These are phyloP conservation scores for Notiomystis cincta DNA, from an alignment of 2,113 vertebrate genomes.

Conservation along the genomic window DNA sequence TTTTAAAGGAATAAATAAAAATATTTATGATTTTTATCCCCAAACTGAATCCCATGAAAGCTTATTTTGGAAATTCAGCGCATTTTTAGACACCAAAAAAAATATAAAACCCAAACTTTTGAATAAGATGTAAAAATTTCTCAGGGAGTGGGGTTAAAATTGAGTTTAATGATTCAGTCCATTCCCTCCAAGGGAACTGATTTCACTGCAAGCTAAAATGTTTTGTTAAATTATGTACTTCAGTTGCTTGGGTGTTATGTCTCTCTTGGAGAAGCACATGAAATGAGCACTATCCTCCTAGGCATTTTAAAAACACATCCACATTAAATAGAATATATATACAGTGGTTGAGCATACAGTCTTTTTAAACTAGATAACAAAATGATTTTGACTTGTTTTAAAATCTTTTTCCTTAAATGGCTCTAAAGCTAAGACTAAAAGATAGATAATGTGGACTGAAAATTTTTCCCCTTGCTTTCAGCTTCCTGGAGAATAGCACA, in stretches of 20 bases:
- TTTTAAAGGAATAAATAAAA: slow-evolving; percentile 7
- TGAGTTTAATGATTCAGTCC: slow-evolving; percentile 42
- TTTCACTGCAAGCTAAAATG: slow-evolving; percentile 63
- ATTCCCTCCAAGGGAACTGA: slow-evolving; percentile 38
- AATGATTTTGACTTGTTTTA: slow-evolving; percentile 67
- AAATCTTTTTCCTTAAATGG: slow-evolving; percentile 62
- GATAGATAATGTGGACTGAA: slow-evolving; percentile 54
- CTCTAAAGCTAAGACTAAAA: slow-evolving; percentile 56
- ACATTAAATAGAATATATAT: slow-evolving; percentile 62
- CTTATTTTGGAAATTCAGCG: slow-evolving; percentile 23
- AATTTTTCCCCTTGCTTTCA: slow-evolving; percentile 39
- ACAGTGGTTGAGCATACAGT: slow-evolving; percentile 15
- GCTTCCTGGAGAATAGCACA: slow-evolving; percentile 16
- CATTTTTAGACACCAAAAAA: neutral
- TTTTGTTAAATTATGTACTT: slow-evolving; percentile 64
- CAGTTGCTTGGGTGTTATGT: slow-evolving; percentile 54
- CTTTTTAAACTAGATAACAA: slow-evolving; percentile 57
- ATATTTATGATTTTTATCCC: neutral
- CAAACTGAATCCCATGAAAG: neutral
- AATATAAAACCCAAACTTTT: slow-evolving; percentile 15
- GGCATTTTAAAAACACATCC: slow-evolving; percentile 61
- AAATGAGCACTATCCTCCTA: slow-evolving; percentile 60
- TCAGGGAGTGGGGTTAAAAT: slow-evolving; percentile 35
- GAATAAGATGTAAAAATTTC: slow-evolving; percentile 16
- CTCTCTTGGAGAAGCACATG: slow-evolving; percentile 56